A percentile compares a stretch with the other conserved stretches of the same genome.
Conservation (phyloP, 2,888 invertebrate genomes). For the Drosophila meridiana region DNA sequence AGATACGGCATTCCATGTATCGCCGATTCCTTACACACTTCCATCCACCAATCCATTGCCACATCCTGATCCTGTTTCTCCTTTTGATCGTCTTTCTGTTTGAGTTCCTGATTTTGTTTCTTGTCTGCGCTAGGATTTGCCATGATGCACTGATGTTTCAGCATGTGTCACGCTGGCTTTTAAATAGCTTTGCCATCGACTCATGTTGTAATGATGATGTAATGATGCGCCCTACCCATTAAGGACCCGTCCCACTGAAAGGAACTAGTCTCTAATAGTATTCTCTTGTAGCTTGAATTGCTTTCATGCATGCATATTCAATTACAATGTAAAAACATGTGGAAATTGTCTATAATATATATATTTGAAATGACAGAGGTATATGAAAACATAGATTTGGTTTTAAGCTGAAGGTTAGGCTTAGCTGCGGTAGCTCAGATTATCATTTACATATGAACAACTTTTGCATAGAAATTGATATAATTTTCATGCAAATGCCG, state of each 20-base stretch:
- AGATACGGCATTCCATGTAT: constrained; percentile 83
- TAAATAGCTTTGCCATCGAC: neutral
- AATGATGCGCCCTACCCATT: constrained; percentile 26
- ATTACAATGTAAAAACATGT: constrained; percentile 33
- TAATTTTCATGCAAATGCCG: constrained; percentile 36
- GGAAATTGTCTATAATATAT: neutral
- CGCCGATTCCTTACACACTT: constrained; percentile 72
- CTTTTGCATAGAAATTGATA: constrained; percentile 8
- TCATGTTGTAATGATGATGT: neutral
- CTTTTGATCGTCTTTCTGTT: neutral
- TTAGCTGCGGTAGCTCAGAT: neutral
- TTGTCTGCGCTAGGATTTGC: constrained; percentile 7
- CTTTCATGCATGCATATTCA: constrained; percentile 62
- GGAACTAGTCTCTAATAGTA: constrained; percentile 34
- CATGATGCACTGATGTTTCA: constrained; percentile 48
- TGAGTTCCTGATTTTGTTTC: neutral
- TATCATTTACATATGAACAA: neutral
- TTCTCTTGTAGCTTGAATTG: constrained; percentile 34
- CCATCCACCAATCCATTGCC: constrained; percentile 47
- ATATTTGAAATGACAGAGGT: neutral
- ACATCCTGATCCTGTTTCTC: neutral
- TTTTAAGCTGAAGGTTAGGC: neutral
- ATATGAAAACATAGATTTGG: neutral
- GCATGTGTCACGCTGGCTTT: constrained; percentile 15
- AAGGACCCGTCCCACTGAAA: constrained; percentile 1